Evolutionary conservation across 2,113 vertebrate species (phyloP).

Genomic region (Girardinichthys multiradiatus): DNA sequence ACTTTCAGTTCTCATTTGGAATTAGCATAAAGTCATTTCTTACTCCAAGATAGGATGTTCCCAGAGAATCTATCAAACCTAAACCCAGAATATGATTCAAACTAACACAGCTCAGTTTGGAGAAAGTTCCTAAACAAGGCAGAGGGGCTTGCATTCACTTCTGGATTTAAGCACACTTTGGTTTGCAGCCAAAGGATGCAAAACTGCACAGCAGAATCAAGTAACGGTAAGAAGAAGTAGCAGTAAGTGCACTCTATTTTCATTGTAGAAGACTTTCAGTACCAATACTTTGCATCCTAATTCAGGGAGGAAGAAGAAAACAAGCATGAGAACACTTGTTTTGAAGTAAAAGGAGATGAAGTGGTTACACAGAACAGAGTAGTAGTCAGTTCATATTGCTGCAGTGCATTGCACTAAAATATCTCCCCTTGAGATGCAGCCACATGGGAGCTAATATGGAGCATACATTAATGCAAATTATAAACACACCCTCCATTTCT

Average conservation of each 20-base stretch:
- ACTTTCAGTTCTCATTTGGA: conserved; percentile 14
- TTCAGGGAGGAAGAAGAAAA: background rate
- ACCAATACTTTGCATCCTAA: conserved; percentile 20
- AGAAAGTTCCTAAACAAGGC: conserved; percentile 1
- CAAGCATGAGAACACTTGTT: background rate
- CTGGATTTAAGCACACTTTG: conserved; percentile 5
- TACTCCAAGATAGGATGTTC: conserved; percentile 16
- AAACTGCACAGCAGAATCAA: background rate
- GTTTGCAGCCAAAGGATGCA: background rate
- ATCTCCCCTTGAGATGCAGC: conserved; percentile 20
- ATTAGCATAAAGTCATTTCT: conserved; percentile 47
- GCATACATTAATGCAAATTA: conserved; percentile 70
- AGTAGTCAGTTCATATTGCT: conserved; percentile 39
- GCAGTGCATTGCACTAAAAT: conserved; percentile 45
- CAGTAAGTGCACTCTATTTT: background rate
- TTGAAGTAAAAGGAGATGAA: conserved; percentile 20
- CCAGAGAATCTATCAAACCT: conserved; percentile 11
- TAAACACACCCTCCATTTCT: too few species aligned
- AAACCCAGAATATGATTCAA: conserved; percentile 16
- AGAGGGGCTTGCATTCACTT: background rate
- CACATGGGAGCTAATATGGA: conserved; percentile 56
- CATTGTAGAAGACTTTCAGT: background rate
- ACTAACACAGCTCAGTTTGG: conserved; percentile 5
- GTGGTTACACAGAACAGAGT: background rate
- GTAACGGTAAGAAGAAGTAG: background rate